Evolutionary conservation across 2,888 invertebrate genomes (phyloP).

Genomic region (Tromatobia lineatoria): DNA sequence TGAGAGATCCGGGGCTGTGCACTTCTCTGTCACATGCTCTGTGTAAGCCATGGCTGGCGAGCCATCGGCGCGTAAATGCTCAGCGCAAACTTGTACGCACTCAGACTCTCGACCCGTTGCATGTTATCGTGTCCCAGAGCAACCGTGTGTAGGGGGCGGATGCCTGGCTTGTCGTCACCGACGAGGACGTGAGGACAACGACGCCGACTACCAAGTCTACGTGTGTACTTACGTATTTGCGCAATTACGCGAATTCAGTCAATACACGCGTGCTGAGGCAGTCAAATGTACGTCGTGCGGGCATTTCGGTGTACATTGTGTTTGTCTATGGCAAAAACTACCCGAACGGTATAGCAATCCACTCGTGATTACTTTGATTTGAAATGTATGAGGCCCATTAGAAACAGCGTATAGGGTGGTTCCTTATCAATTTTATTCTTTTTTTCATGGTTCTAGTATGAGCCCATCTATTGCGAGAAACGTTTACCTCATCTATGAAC

Average conservation of each 20-base stretch:
- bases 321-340: slow-evolving; percentile 13
- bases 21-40: slow-evolving; percentile 14
- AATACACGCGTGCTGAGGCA: slow-evolving; percentile 46
- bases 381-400: neutral
- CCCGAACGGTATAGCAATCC: slow-evolving; percentile 1
- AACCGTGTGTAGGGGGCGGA: slow-evolving; percentile 29
- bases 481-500: no score
- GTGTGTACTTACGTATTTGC: slow-evolving; percentile 49
- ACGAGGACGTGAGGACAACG: slow-evolving; percentile 1
- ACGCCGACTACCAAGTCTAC: neutral
- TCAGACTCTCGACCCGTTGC: slow-evolving; percentile 50
- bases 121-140: slow-evolving; percentile 43
- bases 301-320: slow-evolving; percentile 12
- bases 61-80: slow-evolving; percentile 66
- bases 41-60: slow-evolving; percentile 34
- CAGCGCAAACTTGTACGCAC: slow-evolving; percentile 63
- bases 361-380: slow-evolving; percentile 45
- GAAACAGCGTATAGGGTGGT: no score
- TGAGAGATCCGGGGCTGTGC: slow-evolving; percentile 58
- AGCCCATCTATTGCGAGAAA: no score
- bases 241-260: slow-evolving; percentile 55
- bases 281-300: slow-evolving; percentile 35
- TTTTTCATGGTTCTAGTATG: no score
- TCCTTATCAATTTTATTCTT: no score
- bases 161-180: slow-evolving; percentile 13